phyloP scores from a whole-genome alignment of 1,140 invertebrate species.

The Leptoteleia sp. region DNA sequence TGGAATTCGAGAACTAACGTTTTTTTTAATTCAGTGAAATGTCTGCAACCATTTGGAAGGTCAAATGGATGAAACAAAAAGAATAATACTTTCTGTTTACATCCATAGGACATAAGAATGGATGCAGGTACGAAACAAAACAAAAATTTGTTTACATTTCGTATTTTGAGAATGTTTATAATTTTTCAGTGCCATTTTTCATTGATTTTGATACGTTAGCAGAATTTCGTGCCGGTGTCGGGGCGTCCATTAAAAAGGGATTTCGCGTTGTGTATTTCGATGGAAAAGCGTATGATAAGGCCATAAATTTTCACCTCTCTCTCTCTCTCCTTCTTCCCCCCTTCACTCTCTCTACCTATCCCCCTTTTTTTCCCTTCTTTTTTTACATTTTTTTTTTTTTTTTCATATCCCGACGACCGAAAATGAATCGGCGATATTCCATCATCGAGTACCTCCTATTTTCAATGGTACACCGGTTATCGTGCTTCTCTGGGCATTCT shows the following conservation, averaged over 20 bases:
- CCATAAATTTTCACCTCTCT: constrained; percentile 60
- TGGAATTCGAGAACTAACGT: too few relatives aligned
- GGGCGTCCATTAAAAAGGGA: constrained; percentile 54
- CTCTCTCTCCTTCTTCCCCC: constrained; percentile 6
- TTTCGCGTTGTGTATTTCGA: constrained; percentile 57
- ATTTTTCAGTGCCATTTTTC: constrained; percentile 25
- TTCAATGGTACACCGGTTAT: constrained; percentile 64
- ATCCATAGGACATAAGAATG: too few relatives aligned
- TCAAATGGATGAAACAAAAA: too few relatives aligned
- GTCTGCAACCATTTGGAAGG: too few relatives aligned
- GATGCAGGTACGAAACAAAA: too few relatives aligned
- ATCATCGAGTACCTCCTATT: constrained; percentile 60
- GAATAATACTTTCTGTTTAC: too few relatives aligned
- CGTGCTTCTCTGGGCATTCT: constrained; percentile 59
- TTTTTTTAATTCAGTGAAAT: too few relatives aligned
- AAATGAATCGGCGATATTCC: constrained; percentile 60
- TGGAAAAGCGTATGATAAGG: constrained; percentile 58
- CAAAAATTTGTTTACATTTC: too few relatives aligned
- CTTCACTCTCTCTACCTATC: constrained; percentile 13
- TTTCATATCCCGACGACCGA: constrained; percentile 33
- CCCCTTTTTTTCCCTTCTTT: constrained; percentile 1
- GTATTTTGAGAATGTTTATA: too few relatives aligned
- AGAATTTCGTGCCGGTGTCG: constrained; percentile 34
- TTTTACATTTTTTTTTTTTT: constrained; percentile 1
- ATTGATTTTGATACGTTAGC: constrained; percentile 45